Conservation (phyloP, 1,140 invertebrate genomes). For the Conus betulinus region DNA sequence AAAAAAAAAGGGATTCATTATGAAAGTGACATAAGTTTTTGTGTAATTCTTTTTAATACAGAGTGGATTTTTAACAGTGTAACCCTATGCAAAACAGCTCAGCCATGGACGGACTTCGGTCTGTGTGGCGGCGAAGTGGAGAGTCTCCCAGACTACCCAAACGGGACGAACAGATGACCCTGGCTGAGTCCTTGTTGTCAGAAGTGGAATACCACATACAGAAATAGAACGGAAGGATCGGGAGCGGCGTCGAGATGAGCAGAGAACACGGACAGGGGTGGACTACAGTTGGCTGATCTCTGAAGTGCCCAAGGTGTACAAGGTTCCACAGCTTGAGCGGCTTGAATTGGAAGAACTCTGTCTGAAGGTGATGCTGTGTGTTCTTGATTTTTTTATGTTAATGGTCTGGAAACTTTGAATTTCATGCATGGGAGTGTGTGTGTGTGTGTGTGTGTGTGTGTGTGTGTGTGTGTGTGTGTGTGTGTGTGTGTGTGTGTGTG, state of each 20-base stretch:
- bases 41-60: no score
- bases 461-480: no score
- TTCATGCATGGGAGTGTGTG: no score
- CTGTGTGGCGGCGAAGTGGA: slow-evolving; percentile 21
- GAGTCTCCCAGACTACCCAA: slow-evolving; percentile 54
- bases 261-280: slow-evolving; percentile 53
- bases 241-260: slow-evolving; percentile 58
- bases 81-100: neutral
- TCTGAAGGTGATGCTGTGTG: slow-evolving; percentile 54
- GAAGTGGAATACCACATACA: slow-evolving; percentile 68
- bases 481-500: neutral
- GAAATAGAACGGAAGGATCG: slow-evolving; percentile 49
- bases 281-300: slow-evolving; percentile 73
- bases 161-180: slow-evolving; percentile 56
- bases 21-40: no score
- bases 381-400: neutral
- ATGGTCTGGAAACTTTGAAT: no score
- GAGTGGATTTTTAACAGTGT: no score
- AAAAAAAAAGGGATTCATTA: no score
- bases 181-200: slow-evolving; percentile 63
- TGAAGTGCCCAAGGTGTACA: slow-evolving; percentile 55
- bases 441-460: no score
- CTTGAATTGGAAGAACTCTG: slow-evolving; percentile 71
- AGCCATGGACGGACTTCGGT: slow-evolving; percentile 22
- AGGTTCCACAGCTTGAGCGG: slow-evolving; percentile 68